These are phyloP conservation scores for Drosophila rubida DNA, from an alignment of 2,888 invertebrate genomes.

Conservation along the genomic window DNA sequence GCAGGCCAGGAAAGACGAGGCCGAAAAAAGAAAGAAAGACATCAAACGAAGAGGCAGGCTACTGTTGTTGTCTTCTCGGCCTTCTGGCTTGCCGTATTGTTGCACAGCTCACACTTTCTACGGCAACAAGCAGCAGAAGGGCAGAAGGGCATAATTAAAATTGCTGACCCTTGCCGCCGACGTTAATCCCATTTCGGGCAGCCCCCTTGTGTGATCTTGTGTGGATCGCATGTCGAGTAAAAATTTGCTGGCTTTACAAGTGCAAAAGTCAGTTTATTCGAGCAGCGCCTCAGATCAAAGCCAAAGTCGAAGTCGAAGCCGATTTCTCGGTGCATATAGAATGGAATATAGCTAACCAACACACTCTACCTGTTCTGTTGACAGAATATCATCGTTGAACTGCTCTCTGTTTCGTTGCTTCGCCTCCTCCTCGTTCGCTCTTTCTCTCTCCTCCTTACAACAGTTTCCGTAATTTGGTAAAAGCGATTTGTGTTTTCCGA, in stretches of 20 bases:
- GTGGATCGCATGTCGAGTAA: conserved; percentile 25
- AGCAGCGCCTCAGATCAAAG: conserved; percentile 64
- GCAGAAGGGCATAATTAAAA: conserved; percentile 57
- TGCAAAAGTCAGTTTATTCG: conserved; percentile 69
- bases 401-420: neutral
- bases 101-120: conserved; percentile 60
- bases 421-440: neutral
- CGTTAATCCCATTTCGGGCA: conserved; percentile 42
- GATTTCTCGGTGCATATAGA: conserved; percentile 39
- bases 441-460: conserved; percentile 49
- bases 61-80: conserved; percentile 18
- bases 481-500: conserved; percentile 62
- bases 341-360: conserved; percentile 29
- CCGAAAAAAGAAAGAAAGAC: conserved; percentile 40
- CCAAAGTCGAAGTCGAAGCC: conserved; percentile 6
- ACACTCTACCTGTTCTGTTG: conserved; percentile 68
- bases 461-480: conserved; percentile 75
- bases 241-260: conserved; percentile 45
- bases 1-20: neutral
- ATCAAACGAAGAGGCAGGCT: conserved; percentile 62
- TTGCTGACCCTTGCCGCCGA: conserved; percentile 18
- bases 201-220: conserved; percentile 19
- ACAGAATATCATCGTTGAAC: conserved; percentile 40
- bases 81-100: conserved; percentile 13
- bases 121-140: conserved; percentile 18